Percentiles rank a stretch among this genome's conserved stretches.
Conservation (phyloP, 2,113 vertebrate genomes). For the Trematocara variabile region DNA sequence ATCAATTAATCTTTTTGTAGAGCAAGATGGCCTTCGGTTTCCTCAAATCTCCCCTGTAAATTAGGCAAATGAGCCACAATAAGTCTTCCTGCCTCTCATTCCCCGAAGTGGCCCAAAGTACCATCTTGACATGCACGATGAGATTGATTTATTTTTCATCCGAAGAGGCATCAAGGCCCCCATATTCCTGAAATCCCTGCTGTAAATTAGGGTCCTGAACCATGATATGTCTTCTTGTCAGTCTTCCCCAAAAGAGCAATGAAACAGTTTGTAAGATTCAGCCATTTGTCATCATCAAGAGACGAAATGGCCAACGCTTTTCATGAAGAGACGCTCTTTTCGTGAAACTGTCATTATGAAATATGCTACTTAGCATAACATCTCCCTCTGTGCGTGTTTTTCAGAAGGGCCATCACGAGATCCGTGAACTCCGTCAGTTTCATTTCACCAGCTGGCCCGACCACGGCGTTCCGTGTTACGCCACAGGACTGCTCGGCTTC, state of each 20-base stretch:
- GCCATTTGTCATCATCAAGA: neutral
- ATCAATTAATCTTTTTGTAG: constrained; percentile 63
- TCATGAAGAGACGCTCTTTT: neutral
- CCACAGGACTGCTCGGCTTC: constrained; percentile 92
- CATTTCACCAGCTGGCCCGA: constrained; percentile 99
- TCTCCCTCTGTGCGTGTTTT: neutral
- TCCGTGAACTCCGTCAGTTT: constrained; percentile 95
- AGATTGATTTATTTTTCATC: constrained; percentile 44
- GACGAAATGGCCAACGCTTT: neutral
- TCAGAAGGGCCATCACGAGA: constrained; percentile 98
- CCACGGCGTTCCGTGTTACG: constrained; percentile 94
- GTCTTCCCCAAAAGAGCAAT: constrained; percentile 6
- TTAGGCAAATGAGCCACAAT: constrained; percentile 50
- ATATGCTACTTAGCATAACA: neutral
- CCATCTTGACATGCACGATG: constrained; percentile 8
- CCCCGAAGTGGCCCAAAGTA: constrained; percentile 33
- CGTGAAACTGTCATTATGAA: neutral
- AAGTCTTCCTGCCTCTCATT: constrained; percentile 37
- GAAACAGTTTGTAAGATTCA: neutral
- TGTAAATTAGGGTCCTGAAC: constrained; percentile 28
- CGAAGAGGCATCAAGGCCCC: neutral
- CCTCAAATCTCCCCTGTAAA: constrained; percentile 44
- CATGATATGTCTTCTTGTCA: constrained; percentile 22
- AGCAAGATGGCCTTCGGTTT: constrained; percentile 33
- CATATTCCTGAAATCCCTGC: constrained; percentile 1